phyloP scores from a whole-genome alignment of 2,113 vertebrate species.

The Albula glossodonta region DNA sequence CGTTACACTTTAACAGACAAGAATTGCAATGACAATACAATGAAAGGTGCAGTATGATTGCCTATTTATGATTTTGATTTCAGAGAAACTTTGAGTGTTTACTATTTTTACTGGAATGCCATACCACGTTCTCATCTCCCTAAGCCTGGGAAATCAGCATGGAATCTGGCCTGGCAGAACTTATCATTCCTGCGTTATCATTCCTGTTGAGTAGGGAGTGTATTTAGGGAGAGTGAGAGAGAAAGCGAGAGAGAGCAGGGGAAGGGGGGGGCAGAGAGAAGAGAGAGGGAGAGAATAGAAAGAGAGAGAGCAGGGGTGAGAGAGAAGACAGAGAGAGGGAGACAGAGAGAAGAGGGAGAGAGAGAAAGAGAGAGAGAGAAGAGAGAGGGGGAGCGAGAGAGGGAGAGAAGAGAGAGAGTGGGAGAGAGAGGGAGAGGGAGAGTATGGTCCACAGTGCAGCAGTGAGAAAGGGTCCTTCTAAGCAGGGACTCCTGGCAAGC shows the following conservation, averaged over 20 bases:
- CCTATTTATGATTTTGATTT: too few relatives aligned
- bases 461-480: background rate
- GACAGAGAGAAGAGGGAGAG: background rate
- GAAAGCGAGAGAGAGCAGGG: background rate
- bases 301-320: background rate
- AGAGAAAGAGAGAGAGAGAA: background rate
- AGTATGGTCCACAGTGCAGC: background rate
- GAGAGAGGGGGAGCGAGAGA: background rate
- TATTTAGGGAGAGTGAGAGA: background rate
- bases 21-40: too few relatives aligned
- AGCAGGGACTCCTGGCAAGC: background rate
- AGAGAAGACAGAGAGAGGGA: too few relatives aligned
- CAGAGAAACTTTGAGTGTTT: too few relatives aligned
- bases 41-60: too few relatives aligned
- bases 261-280: background rate
- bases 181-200: too few relatives aligned
- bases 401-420: background rate
- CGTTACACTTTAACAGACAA: too few relatives aligned
- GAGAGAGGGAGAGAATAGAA: background rate
- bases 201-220: too few relatives aligned
- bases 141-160: background rate
- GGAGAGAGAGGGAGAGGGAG: slow-evolving; percentile 15
- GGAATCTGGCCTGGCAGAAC: too few relatives aligned
- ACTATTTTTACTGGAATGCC: background rate
- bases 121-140: background rate